These are phyloP conservation scores for Chlorodrepanis virens DNA, from an alignment of 2,113 vertebrate species.

Conservation along the genomic window DNA sequence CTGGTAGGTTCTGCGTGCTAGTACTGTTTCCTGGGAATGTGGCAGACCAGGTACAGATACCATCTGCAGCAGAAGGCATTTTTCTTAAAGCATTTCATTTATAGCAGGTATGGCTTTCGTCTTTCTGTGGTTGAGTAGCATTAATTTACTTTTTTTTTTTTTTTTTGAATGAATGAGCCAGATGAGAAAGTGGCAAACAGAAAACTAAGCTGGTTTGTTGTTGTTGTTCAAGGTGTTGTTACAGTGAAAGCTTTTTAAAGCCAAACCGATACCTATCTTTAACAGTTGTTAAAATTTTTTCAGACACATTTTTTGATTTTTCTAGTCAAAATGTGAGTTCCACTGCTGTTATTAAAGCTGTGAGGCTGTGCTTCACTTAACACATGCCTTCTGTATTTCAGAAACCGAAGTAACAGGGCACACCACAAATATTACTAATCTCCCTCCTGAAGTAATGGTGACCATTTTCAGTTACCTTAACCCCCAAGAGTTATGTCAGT, in stretches of 20 bases:
- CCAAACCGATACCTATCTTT: neutral
- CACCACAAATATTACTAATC: constrained; percentile 78
- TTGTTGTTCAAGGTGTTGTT: neutral
- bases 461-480: constrained; percentile 88
- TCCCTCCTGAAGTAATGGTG: constrained; percentile 93
- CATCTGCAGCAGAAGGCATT: neutral
- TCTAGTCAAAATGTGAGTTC: neutral
- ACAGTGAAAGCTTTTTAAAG: neutral
- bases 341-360: neutral
- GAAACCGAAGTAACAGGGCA: constrained; percentile 71
- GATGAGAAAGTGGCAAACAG: neutral
- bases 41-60: neutral
- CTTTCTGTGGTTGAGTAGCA: neutral
- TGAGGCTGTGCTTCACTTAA: constrained; percentile 36
- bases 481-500: constrained; percentile 89
- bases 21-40: neutral
- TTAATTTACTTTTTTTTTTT: neutral
- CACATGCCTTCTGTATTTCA: constrained; percentile 61
- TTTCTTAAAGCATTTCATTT: neutral
- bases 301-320: neutral
- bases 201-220: neutral
- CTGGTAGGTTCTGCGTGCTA: neutral
- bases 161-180: neutral
- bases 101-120: neutral
- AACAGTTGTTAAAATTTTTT: neutral